Conservation (phyloP, 2,113 vertebrate species). For the Notarius lentiginosus region DNA sequence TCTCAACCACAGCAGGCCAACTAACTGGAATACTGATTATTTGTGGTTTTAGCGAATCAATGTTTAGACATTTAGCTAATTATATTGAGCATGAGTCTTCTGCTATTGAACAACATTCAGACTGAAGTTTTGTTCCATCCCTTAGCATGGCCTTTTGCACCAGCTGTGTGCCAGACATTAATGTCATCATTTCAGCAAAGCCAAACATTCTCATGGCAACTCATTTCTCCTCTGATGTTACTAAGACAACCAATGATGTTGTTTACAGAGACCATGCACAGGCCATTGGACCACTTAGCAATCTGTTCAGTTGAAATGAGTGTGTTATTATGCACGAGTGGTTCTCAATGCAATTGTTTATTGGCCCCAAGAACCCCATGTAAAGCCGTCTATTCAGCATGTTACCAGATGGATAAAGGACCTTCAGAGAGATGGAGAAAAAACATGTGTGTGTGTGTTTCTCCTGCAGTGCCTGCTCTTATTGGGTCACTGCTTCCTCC, state of each 20-base stretch:
- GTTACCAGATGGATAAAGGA: slow-evolving; percentile 69
- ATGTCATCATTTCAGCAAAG: neutral
- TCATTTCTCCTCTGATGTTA: slow-evolving; percentile 15
- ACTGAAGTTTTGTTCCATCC: neutral
- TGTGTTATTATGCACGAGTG: slow-evolving; percentile 38
- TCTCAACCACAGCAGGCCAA: neutral
- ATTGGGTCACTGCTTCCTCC: slow-evolving; percentile 67
- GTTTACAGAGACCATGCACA: slow-evolving; percentile 25
- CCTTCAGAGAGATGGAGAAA: slow-evolving; percentile 43
- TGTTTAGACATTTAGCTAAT: neutral
- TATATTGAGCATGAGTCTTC: neutral
- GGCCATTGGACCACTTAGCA: slow-evolving; percentile 28
- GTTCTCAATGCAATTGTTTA: slow-evolving; percentile 47
- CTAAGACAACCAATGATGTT: slow-evolving; percentile 36
- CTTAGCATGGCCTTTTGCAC: neutral
- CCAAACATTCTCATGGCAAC: slow-evolving; percentile 5
- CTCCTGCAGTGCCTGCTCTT: slow-evolving; percentile 64
- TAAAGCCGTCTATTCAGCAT: slow-evolving; percentile 64
- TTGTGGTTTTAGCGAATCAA: neutral
- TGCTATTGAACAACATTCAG: neutral
- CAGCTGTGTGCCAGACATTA: slow-evolving; percentile 2
- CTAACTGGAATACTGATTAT: neutral
- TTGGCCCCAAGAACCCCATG: slow-evolving; percentile 48
- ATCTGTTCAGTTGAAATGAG: slow-evolving; percentile 52
- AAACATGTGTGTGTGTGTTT: slow-evolving; percentile 38